These are phyloP conservation scores for Liasis olivaceus DNA, from an alignment of 2,797 vertebrate species.

Conservation along the genomic window DNA sequence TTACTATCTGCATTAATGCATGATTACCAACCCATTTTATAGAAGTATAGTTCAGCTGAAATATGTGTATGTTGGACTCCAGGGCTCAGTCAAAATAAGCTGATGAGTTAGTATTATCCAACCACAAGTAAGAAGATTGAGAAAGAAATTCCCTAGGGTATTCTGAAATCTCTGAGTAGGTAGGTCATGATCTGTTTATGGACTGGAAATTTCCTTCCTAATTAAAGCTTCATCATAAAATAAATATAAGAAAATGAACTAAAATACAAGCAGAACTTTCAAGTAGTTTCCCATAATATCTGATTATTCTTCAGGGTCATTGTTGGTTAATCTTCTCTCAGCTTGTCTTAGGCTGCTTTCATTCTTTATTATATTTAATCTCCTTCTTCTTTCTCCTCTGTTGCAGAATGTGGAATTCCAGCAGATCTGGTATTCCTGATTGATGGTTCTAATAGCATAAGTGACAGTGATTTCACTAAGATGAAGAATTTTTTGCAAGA, in stretches of 20 bases:
- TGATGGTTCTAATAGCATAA: conserved; percentile 69
- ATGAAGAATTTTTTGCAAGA: conserved; percentile 63
- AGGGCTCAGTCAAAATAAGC: not conserved
- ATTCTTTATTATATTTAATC: not conserved
- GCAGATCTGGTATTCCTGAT: conserved; percentile 71
- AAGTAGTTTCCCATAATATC: no score
- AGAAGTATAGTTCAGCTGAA: not conserved
- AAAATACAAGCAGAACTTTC: not conserved
- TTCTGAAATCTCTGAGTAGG: not conserved
- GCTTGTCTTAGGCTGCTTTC: not conserved
- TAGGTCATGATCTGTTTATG: not conserved
- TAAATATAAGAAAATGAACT: not conserved
- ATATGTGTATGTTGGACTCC: not conserved
- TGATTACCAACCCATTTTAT: not conserved
- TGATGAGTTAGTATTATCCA: not conserved
- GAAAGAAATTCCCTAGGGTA: not conserved
- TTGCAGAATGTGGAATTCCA: conserved; percentile 66
- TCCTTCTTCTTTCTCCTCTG: not conserved
- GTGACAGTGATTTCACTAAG: conserved; percentile 50
- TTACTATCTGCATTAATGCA: not conserved
- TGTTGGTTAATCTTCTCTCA: not conserved
- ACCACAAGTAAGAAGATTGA: not conserved
- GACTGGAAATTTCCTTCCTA: not conserved
- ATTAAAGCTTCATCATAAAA: not conserved
- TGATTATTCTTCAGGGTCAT: not conserved